Conservation (phyloP, 53 echinoderm and acorn worm species). For the Temnopleurus reevesii region DNA sequence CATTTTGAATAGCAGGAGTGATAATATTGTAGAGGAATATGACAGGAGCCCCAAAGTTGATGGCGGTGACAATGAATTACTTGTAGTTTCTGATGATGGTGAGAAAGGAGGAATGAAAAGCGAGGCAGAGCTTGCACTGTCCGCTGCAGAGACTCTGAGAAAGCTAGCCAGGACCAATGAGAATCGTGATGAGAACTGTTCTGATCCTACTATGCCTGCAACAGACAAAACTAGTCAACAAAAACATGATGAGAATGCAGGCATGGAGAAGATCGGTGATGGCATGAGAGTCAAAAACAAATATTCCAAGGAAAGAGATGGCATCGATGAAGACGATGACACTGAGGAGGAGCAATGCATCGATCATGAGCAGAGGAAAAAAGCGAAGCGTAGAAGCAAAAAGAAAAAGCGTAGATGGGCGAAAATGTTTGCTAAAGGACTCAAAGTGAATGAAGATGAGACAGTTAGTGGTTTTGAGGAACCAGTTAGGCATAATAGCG, state of each 20-base stretch:
- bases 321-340: constrained; percentile 11
- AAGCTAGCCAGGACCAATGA: constrained; percentile 52
- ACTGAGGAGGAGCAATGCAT: background rate
- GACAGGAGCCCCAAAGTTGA: background rate
- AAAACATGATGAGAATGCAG: background rate
- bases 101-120: background rate
- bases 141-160: constrained; percentile 52
- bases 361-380: constrained; percentile 32
- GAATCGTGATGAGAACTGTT: constrained; percentile 17
- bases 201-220: background rate
- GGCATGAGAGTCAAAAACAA: background rate
- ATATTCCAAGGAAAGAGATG: constrained; percentile 1
- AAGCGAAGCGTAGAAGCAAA: constrained; percentile 9
- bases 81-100: background rate
- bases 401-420: constrained; percentile 52
- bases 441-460: constrained; percentile 23
- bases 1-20: constrained; percentile 51
- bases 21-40: constrained; percentile 27
- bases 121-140: constrained; percentile 37
- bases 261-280: background rate
- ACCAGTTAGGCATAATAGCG: background rate
- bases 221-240: background rate
- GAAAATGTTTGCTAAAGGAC: constrained; percentile 25
- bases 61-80: background rate
- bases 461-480: background rate